Conservation (phyloP, 1,140 invertebrate genomes). For the Cataglyphis hispanica region DNA sequence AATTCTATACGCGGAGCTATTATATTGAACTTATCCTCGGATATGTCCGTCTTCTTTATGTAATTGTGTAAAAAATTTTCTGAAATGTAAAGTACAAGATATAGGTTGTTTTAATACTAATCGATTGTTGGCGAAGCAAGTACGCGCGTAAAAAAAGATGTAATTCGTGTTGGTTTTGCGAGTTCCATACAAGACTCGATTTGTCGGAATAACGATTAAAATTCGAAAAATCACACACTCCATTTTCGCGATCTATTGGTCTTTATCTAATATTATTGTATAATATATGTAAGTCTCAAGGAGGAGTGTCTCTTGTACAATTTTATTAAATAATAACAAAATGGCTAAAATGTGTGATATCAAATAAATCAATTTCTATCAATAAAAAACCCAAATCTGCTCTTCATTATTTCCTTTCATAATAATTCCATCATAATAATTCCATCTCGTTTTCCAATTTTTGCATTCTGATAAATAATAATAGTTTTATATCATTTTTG, state of each 20-base stretch:
- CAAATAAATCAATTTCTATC: slow-evolving; percentile 58
- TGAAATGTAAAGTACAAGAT: slow-evolving; percentile 62
- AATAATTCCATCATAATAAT: neutral
- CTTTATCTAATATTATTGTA: slow-evolving; percentile 62
- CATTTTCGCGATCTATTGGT: slow-evolving; percentile 45
- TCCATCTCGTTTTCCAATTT: neutral
- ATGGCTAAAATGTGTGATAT: slow-evolving; percentile 37
- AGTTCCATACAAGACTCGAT: slow-evolving; percentile 3
- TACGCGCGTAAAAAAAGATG: neutral
- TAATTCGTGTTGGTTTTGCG: slow-evolving; percentile 14
- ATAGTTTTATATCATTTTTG: neutral
- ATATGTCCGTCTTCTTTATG: slow-evolving; percentile 7
- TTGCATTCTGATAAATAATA: neutral
- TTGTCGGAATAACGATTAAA: slow-evolving; percentile 31
- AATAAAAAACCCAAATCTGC: neutral
- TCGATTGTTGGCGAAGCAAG: slow-evolving; percentile 2
- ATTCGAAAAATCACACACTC: slow-evolving; percentile 37
- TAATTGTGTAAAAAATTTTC: slow-evolving; percentile 57
- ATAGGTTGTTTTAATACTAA: slow-evolving; percentile 56
- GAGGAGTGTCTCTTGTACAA: slow-evolving; percentile 14
- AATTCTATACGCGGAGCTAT: slow-evolving; percentile 51
- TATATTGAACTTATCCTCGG: slow-evolving; percentile 38
- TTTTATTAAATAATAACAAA: slow-evolving; percentile 40
- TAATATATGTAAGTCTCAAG: slow-evolving; percentile 20
- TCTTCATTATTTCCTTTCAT: neutral